These are phyloP conservation scores for Octomys mimax DNA, from an alignment of 2,797 vertebrate genomes.

Conservation along the genomic window DNA sequence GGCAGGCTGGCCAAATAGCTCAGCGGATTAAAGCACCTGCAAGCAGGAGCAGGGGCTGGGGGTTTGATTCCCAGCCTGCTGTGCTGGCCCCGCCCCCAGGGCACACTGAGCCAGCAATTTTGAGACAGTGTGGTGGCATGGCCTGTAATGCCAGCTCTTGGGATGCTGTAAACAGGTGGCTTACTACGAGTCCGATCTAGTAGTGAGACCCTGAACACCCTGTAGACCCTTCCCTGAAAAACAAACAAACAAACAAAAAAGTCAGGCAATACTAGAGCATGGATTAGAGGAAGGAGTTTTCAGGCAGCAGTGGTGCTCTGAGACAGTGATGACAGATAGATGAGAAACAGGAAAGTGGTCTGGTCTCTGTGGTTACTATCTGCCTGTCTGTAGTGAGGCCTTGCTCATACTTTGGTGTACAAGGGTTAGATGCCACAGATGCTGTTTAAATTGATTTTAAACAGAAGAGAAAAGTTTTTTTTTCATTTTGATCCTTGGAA, in stretches of 20 bases:
- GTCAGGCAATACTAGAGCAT: neutral
- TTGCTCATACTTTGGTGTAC: neutral
- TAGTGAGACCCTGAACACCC: no score
- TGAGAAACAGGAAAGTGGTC: neutral
- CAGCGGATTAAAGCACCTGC: no score
- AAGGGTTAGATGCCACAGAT: neutral
- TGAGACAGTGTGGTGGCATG: no score
- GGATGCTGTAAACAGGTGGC: no score
- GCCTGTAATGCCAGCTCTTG: no score
- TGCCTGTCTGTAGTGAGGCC: neutral
- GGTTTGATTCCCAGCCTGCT: no score
- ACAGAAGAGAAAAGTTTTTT: neutral
- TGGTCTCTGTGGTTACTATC: neutral
- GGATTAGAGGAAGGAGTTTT: neutral
- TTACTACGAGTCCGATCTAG: no score
- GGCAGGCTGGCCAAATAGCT: neutral
- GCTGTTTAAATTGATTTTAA: conserved; percentile 25
- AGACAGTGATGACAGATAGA: neutral
- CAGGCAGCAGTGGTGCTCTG: neutral
- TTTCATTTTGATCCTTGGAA: conserved; percentile 40
- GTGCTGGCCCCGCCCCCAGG: no score
- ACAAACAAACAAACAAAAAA: neutral
- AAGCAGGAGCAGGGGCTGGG: no score
- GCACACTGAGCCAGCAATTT: no score
- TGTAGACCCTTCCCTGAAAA: no score